Evolutionary conservation across 2,797 vertebrate species (phyloP).

Genomic region (Phyllotis vaccarum): DNA sequence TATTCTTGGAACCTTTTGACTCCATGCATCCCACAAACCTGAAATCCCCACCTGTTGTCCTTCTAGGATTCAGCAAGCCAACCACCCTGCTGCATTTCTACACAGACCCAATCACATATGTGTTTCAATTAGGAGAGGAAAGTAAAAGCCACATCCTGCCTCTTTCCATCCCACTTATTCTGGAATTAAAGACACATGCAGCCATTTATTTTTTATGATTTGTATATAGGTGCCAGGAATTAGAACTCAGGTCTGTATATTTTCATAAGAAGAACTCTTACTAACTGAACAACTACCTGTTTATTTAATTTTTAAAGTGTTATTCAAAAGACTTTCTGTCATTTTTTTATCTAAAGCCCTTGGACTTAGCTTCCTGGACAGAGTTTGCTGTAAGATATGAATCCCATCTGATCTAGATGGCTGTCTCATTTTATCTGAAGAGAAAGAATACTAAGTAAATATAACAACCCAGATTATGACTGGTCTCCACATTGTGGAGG

Average conservation of each 20-base stretch:
- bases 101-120: background rate
- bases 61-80: background rate
- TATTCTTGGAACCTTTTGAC: background rate
- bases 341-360: background rate
- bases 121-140: background rate
- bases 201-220: background rate
- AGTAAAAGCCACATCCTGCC: background rate
- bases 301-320: background rate
- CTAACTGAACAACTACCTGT: background rate
- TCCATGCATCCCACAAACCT: background rate
- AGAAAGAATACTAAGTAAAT: slow-evolving; percentile 41
- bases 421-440: background rate
- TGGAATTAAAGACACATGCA: background rate
- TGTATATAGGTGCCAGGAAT: background rate
- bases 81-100: background rate
- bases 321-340: background rate
- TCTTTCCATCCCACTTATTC: background rate
- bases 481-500: background rate
- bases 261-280: background rate
- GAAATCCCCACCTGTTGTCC: too few relatives aligned
- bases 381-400: background rate
- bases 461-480: slow-evolving; percentile 3
- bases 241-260: background rate
- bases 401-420: background rate
- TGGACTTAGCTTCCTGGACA: background rate